Percentiles rank a stretch among this genome's conserved stretches.
Conservation (phyloP, 2,113 vertebrate genomes). For the Neolamprologus fasciatus region DNA sequence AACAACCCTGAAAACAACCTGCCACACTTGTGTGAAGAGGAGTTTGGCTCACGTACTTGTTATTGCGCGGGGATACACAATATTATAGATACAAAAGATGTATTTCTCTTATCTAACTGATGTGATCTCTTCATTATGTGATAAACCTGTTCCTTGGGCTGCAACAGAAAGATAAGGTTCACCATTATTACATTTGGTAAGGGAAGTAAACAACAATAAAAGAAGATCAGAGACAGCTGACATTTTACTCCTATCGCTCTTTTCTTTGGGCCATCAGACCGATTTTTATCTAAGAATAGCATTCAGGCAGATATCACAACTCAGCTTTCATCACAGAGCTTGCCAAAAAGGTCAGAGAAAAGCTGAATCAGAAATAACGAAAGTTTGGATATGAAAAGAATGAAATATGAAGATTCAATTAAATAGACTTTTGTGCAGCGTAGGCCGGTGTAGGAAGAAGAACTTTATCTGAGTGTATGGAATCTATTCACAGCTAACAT, state of each 20-base stretch:
- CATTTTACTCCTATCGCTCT: not conserved
- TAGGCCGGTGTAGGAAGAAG: not conserved
- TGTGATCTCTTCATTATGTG: not conserved
- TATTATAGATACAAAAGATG: not conserved
- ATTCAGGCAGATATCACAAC: not conserved
- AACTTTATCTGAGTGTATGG: not conserved
- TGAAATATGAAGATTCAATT: not conserved
- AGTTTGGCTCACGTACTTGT: not conserved
- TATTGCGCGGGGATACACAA: not conserved
- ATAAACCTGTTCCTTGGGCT: not conserved
- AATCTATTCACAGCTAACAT: not conserved
- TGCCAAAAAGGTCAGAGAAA: not conserved
- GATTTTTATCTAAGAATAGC: not conserved
- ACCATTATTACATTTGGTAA: not conserved
- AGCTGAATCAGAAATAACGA: not conserved
- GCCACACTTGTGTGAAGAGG: not conserved
- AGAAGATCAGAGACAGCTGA: not conserved
- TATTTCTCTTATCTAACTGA: not conserved
- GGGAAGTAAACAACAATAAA: not conserved
- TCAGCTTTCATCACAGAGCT: not conserved
- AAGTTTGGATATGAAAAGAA: not conserved
- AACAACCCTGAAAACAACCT: not conserved
- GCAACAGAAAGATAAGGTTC: slow-evolving; percentile 1
- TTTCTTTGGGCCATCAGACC: not conserved
- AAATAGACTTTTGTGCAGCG: not conserved